Evolutionary conservation across 2,797 vertebrate genomes (phyloP).

Genomic region (Rhabdomys pumilio): DNA sequence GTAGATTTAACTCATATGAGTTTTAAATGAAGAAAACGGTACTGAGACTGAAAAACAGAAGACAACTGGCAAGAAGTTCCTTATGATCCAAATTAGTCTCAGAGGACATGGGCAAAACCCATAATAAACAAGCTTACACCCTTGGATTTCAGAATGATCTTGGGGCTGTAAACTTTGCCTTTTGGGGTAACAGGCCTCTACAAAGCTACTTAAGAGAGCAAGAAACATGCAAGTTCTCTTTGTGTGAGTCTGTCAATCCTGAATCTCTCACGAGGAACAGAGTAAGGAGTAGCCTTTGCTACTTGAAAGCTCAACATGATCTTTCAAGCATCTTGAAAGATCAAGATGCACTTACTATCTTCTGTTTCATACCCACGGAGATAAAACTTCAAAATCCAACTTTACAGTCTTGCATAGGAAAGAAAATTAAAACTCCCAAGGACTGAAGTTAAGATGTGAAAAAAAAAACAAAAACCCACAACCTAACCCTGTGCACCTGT

Average conservation of each 20-base stretch:
- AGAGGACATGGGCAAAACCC: not conserved
- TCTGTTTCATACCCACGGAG: not conserved
- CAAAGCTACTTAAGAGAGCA: not conserved
- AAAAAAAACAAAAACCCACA: not conserved
- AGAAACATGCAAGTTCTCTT: not conserved
- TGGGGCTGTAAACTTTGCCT: not conserved
- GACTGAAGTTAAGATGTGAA: not conserved
- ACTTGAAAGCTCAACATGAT: not conserved
- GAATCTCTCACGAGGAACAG: not conserved
- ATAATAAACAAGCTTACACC: not conserved
- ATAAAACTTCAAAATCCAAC: slow-evolving; percentile 6
- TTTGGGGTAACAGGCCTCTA: not conserved
- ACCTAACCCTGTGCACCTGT: accelerated
- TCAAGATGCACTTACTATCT: not conserved
- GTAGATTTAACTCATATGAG: not conserved
- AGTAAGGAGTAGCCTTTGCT: not conserved
- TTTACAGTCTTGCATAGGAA: not conserved
- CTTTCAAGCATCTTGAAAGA: not conserved
- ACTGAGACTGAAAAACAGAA: not conserved
- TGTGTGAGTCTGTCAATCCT: not conserved
- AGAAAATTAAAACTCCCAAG: not conserved
- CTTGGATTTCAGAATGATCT: not conserved
- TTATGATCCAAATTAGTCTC: not conserved
- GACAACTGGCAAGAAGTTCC: not conserved
- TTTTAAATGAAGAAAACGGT: not conserved